These are phyloP conservation scores for Oreochromis spilurus DNA, from an alignment of 2,113 vertebrate species.

Conservation along the genomic window DNA sequence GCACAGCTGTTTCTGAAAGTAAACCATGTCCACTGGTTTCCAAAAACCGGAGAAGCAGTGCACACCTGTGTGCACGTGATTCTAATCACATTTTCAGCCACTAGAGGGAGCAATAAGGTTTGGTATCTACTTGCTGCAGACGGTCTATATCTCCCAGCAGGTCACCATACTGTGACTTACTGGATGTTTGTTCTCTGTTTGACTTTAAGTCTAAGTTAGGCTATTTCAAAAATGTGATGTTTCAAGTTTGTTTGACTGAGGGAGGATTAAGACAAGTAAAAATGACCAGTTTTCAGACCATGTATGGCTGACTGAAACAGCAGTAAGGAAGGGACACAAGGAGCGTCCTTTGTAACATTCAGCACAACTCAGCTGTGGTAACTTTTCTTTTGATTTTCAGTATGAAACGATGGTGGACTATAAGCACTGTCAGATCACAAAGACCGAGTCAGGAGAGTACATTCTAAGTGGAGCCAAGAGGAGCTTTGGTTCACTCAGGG, in stretches of 20 bases:
- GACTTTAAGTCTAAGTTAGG: neutral
- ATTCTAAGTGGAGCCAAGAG: constrained; percentile 88
- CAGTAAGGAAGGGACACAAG: neutral
- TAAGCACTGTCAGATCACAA: constrained; percentile 91
- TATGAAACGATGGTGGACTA: constrained; percentile 79
- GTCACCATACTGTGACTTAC: neutral
- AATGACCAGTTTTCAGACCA: neutral
- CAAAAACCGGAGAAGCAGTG: neutral
- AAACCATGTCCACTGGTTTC: neutral
- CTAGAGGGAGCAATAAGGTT: neutral
- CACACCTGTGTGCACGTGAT: neutral
- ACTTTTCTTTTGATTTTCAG: constrained; percentile 45
- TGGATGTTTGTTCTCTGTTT: neutral
- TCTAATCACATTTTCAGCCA: neutral
- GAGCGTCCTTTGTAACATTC: neutral
- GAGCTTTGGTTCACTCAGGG: constrained; percentile 84
- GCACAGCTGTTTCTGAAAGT: neutral
- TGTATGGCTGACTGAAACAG: neutral
- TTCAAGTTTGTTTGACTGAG: neutral
- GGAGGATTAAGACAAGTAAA: neutral
- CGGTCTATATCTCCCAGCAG: neutral
- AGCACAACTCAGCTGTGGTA: neutral
- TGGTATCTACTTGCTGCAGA: neutral
- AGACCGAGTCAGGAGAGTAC: constrained; percentile 83
- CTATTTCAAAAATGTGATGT: neutral